Conservation (phyloP, 2,888 invertebrate genomes). For the Brachylomia viminalis region DNA sequence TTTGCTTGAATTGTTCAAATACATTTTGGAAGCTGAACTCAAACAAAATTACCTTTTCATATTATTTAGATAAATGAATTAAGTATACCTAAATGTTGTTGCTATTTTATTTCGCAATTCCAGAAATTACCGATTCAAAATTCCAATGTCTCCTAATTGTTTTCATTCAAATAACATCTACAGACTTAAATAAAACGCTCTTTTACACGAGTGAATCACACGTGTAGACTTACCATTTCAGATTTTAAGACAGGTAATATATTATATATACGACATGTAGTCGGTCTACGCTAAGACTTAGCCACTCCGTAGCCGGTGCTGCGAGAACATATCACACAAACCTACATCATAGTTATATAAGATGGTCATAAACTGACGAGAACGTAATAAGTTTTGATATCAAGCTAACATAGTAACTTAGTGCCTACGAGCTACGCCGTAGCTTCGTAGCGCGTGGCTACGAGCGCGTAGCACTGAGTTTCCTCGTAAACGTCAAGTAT, state of each 20-base stretch:
- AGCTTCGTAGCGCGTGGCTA: constrained; percentile 63
- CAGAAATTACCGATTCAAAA: not conserved
- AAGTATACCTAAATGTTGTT: not conserved
- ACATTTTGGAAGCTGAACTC: not conserved
- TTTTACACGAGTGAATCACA: not conserved
- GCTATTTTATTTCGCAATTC: constrained; percentile 1
- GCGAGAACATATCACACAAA: constrained; percentile 21
- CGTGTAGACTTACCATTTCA: not conserved
- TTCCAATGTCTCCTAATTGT: not conserved
- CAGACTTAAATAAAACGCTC: not conserved
- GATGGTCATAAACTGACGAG: constrained; percentile 64
- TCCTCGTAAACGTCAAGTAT: constrained; percentile 66
- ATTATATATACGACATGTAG: not conserved
- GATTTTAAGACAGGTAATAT: not conserved
- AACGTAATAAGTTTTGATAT: constrained; percentile 72
- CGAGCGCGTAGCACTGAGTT: constrained; percentile 61
- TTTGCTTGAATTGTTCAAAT: not conserved
- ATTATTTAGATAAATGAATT: not conserved
- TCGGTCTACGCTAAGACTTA: not conserved
- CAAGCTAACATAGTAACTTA: constrained; percentile 69
- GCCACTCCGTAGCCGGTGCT: constrained; percentile 17
- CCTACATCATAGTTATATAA: constrained; percentile 57
- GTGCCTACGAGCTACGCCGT: constrained; percentile 64
- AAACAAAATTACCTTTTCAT: not conserved
- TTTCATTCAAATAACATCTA: constrained; percentile 5